Percentiles rank a stretch among this genome's conserved stretches.
Evolutionary conservation across 2,113 vertebrate species (phyloP).

Genomic region (Dermatemys mawii): DNA sequence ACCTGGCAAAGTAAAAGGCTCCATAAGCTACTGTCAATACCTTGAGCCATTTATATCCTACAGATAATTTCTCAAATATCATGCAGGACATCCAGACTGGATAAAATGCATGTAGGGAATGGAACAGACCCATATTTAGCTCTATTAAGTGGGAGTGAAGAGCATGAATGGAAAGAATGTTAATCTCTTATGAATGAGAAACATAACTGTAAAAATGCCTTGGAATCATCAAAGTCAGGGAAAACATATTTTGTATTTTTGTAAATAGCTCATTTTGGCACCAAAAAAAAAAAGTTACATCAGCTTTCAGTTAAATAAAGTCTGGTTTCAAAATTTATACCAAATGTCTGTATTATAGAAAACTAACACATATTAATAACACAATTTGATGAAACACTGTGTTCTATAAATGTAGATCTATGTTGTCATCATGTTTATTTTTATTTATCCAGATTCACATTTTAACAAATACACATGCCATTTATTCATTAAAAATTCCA

Average conservation of each 20-base stretch:
- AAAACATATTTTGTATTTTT: background rate
- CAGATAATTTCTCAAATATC: background rate
- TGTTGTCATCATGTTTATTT: background rate
- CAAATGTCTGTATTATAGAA: background rate
- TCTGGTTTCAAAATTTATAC: constrained; percentile 8
- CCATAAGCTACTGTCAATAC: background rate
- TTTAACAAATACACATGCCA: background rate
- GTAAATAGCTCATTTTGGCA: constrained; percentile 18
- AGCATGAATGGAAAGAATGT: background rate
- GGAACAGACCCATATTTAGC: background rate
- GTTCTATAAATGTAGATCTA: background rate
- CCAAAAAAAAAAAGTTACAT: constrained; percentile 25
- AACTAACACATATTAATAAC: background rate
- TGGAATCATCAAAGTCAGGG: background rate
- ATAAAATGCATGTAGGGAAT: background rate
- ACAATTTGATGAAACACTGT: background rate
- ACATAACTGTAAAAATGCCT: constrained; percentile 8
- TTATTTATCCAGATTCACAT: background rate
- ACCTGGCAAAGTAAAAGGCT: background rate
- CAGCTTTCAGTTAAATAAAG: constrained; percentile 4
- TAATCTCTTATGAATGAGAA: background rate
- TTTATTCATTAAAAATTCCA: background rate
- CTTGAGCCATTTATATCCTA: background rate
- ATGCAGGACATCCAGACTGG: background rate
- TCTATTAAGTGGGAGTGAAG: background rate